A percentile compares a stretch with the other conserved stretches of the same genome.
Evolutionary conservation across 64 coral and sea anemone species (phyloP).

Genomic region (Dendronephthya gigantea): DNA sequence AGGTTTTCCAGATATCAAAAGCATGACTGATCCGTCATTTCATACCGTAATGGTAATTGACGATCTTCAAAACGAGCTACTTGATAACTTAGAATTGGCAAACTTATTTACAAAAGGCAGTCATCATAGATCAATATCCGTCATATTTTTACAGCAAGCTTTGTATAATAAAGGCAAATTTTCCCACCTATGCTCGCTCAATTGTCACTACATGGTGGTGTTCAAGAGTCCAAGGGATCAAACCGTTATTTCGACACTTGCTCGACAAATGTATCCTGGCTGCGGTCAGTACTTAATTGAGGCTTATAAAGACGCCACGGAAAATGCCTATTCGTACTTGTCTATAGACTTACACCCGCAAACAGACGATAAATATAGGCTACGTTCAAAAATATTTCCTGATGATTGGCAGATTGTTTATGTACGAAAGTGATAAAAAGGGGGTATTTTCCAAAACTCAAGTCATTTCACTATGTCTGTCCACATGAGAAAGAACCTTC

Average conservation of each 20-base stretch:
- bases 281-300: conserved; percentile 23
- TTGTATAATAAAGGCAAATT: conserved; percentile 6
- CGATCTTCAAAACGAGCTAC: neutral
- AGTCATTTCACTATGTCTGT: neutral
- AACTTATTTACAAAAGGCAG: conserved; percentile 28
- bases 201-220: conserved; percentile 15
- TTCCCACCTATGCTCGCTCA: neutral
- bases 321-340: conserved; percentile 27
- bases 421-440: neutral
- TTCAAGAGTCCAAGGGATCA: conserved; percentile 35
- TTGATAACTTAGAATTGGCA: conserved; percentile 2
- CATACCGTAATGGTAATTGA: neutral
- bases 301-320: conserved; percentile 26
- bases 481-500: conserved; percentile 12
- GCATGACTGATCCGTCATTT: neutral
- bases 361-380: conserved; percentile 34
- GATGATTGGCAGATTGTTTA: conserved; percentile 16
- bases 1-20: neutral
- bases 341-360: conserved; percentile 25
- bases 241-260: conserved; percentile 18
- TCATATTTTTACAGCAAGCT: conserved; percentile 17
- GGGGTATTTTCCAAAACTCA: neutral
- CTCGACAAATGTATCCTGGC: conserved; percentile 37
- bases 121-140: conserved; percentile 17
- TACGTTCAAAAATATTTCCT: conserved; percentile 30